Conservation (phyloP, 37 sponge, comb jelly and placozoan species). For the Lycopodina hypogea region DNA sequence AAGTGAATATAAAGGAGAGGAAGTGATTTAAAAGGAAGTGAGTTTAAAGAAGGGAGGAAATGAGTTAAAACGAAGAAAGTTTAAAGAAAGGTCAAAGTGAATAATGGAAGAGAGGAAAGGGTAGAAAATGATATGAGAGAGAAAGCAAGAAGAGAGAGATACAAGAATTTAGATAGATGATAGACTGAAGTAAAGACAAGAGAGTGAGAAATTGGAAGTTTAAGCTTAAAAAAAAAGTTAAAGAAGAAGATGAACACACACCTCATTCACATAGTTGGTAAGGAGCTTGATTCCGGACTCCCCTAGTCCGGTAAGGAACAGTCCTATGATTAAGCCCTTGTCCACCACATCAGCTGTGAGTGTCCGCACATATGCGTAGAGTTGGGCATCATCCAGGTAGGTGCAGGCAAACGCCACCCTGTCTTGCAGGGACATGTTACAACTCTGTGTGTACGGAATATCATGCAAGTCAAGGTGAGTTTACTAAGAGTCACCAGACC, state of each 20-base stretch:
- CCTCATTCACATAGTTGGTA: conserved; percentile 73
- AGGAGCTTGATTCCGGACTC: conserved; percentile 55
- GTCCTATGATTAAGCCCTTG: conserved; percentile 46
- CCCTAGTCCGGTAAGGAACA: conserved; percentile 69
- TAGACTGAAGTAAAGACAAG: neutral
- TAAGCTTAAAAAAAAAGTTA: neutral
- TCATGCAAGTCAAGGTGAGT: neutral
- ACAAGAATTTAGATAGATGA: too few species aligned
- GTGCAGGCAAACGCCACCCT: conserved; percentile 76
- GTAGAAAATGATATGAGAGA: too few species aligned
- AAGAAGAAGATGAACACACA: conserved; percentile 8
- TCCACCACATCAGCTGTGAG: conserved; percentile 21
- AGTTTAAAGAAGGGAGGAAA: too few species aligned
- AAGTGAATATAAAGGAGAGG: too few species aligned
- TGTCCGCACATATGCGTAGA: conserved; percentile 20
- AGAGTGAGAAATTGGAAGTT: neutral
- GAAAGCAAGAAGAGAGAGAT: too few species aligned
- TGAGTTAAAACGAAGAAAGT: too few species aligned
- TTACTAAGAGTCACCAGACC: neutral
- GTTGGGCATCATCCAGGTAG: conserved; percentile 63
- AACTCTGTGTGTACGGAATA: conserved; percentile 4
- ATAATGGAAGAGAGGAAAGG: too few species aligned
- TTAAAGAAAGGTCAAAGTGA: too few species aligned
- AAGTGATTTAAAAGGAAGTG: too few species aligned
- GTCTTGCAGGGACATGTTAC: conserved; percentile 51